A percentile compares a stretch with the other conserved stretches of the same genome.
These are phyloP conservation scores for Mobula birostris DNA, from an alignment of 2,113 vertebrate genomes.

Conservation along the genomic window DNA sequence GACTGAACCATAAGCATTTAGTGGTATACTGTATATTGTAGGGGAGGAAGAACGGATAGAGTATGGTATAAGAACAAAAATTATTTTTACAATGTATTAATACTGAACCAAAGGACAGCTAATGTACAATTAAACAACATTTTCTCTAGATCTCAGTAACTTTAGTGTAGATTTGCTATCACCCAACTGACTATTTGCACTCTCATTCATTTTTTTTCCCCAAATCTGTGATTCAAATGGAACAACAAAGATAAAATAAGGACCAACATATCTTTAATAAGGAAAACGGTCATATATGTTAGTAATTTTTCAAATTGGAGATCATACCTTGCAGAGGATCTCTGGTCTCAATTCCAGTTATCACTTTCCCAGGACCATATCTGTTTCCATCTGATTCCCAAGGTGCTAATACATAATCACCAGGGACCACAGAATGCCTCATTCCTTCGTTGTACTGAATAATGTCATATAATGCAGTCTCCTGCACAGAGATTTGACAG, in stretches of 20 bases:
- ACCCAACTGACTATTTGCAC: background rate
- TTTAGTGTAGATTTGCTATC: background rate
- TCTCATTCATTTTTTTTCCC: background rate
- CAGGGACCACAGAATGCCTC: conserved; percentile 53
- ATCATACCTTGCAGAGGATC: conserved; percentile 58
- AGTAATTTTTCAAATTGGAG: too few species aligned
- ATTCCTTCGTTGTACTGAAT: conserved; percentile 52
- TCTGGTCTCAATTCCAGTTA: conserved; percentile 53
- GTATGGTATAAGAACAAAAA: background rate
- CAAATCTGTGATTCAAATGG: background rate
- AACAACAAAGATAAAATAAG: background rate
- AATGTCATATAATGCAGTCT: conserved; percentile 61
- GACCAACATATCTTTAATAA: background rate
- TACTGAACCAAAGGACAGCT: background rate
- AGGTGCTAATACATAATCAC: conserved; percentile 74
- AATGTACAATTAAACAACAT: background rate
- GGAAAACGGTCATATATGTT: too few species aligned
- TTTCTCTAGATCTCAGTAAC: background rate
- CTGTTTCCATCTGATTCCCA: conserved; percentile 58
- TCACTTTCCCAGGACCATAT: conserved; percentile 69
- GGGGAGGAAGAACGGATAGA: background rate
- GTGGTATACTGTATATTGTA: background rate
- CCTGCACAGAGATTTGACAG: conserved; percentile 44
- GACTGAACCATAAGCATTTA: background rate
- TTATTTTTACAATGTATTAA: background rate